These are phyloP conservation scores for Passerina amoena DNA, from an alignment of 2,113 vertebrate species.

Conservation along the genomic window DNA sequence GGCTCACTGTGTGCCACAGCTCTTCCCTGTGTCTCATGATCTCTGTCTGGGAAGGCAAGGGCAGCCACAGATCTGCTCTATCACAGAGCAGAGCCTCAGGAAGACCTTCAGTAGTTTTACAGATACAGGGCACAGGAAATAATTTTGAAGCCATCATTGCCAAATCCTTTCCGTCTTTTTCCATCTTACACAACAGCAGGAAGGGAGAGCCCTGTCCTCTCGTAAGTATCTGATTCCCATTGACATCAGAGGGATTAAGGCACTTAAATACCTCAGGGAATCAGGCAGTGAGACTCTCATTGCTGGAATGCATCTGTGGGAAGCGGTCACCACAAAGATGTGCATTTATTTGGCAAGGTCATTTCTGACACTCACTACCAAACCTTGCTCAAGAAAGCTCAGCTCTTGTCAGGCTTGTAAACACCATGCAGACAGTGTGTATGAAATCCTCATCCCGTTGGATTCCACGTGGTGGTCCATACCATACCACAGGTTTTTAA, in stretches of 20 bases:
- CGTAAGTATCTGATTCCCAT: background rate
- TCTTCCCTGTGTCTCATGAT: background rate
- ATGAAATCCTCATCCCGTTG: background rate
- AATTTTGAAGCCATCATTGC: background rate
- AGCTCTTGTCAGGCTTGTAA: background rate
- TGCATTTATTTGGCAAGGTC: background rate
- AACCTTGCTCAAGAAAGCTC: background rate
- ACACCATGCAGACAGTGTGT: background rate
- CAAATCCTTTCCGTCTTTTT: background rate
- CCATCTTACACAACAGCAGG: background rate
- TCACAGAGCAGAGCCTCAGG: background rate
- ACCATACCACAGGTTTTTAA: background rate
- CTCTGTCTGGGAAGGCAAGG: background rate
- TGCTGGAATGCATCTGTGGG: background rate
- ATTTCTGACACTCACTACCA: background rate
- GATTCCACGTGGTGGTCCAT: rapidly evolving
- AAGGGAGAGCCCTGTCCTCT: background rate
- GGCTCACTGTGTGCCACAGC: background rate
- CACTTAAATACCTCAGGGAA: background rate
- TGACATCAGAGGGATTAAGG: background rate
- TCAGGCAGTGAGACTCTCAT: background rate
- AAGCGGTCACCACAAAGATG: background rate
- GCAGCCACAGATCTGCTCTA: background rate
- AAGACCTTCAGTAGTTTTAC: background rate
- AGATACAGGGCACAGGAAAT: background rate